Evolutionary conservation across 2,888 invertebrate genomes (phyloP).

Genomic region (Atrina japonica): DNA sequence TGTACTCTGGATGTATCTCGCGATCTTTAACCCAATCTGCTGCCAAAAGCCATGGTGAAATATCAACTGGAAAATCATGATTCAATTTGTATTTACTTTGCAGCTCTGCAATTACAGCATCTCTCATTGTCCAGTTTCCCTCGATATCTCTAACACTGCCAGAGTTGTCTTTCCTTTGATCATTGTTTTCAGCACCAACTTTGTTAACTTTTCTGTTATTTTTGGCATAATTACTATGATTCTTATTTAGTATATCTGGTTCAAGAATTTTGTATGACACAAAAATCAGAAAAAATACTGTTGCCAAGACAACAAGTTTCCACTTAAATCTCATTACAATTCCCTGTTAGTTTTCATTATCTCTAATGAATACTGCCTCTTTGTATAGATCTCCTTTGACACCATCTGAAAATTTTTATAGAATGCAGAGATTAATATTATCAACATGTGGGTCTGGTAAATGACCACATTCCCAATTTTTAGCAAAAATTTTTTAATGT

Average conservation of each 20-base stretch:
- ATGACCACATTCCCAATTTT: too few relatives aligned
- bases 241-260: slow-evolving; percentile 49
- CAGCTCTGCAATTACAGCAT: slow-evolving; percentile 49
- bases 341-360: slow-evolving; percentile 1
- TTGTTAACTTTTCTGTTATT: slow-evolving; percentile 10
- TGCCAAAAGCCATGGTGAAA: slow-evolving; percentile 74
- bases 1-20: slow-evolving; percentile 71
- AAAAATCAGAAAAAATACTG: slow-evolving; percentile 49
- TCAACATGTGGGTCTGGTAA: too few relatives aligned
- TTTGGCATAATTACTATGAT: slow-evolving; percentile 28
- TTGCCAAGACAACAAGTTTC: slow-evolving; percentile 37
- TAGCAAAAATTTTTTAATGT: too few relatives aligned
- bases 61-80: slow-evolving; percentile 44
- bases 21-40: slow-evolving; percentile 74
- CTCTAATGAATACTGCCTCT: neutral
- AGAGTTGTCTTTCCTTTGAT: slow-evolving; percentile 26
- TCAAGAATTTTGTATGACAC: slow-evolving; percentile 64
- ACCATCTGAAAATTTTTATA: too few relatives aligned
- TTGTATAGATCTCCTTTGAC: too few relatives aligned
- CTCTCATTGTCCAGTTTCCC: slow-evolving; percentile 27
- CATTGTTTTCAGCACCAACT: neutral
- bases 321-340: slow-evolving; percentile 21
- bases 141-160: neutral
- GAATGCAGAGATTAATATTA: too few relatives aligned
- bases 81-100: slow-evolving; percentile 58